Conservation (phyloP, 2,797 vertebrate genomes). For the Loriculus beryllinus region DNA sequence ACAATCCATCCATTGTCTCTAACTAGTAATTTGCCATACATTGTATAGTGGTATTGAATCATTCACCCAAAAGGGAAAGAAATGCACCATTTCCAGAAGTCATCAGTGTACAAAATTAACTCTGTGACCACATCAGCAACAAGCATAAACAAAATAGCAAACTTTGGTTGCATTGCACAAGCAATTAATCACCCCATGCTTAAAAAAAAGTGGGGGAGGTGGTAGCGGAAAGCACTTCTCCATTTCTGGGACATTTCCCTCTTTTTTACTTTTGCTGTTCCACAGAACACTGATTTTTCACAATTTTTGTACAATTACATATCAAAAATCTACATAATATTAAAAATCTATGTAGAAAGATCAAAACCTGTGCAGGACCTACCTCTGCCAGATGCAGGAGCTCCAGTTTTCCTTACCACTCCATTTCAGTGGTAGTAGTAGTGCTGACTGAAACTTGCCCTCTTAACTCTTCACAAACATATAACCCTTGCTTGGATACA, state of each 20-base stretch:
- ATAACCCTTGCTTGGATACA: neutral
- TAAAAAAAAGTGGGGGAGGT: accelerated
- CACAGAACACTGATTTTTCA: neutral
- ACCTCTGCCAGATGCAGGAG: neutral
- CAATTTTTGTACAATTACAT: neutral
- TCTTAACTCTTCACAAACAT: neutral
- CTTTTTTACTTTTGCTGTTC: neutral
- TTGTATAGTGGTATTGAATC: conserved; percentile 19
- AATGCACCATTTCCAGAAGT: neutral
- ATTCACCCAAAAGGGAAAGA: neutral
- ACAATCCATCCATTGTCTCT: conserved; percentile 4
- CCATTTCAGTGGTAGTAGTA: neutral
- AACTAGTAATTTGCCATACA: conserved; percentile 55
- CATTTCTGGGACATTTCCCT: neutral
- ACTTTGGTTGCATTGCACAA: neutral
- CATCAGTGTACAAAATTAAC: conserved; percentile 13
- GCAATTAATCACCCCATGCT: neutral
- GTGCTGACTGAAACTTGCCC: neutral
- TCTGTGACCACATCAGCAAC: neutral
- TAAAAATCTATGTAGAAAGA: neutral
- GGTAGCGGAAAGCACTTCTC: neutral
- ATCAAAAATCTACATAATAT: accelerated
- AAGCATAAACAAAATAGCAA: conserved; percentile 22
- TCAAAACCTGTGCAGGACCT: neutral
- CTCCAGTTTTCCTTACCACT: neutral